A percentile compares a stretch with the other conserved stretches of the same genome.
Conservation (phyloP, 92 coral and sea anemone genomes). For the Phenganax stokvisi region DNA sequence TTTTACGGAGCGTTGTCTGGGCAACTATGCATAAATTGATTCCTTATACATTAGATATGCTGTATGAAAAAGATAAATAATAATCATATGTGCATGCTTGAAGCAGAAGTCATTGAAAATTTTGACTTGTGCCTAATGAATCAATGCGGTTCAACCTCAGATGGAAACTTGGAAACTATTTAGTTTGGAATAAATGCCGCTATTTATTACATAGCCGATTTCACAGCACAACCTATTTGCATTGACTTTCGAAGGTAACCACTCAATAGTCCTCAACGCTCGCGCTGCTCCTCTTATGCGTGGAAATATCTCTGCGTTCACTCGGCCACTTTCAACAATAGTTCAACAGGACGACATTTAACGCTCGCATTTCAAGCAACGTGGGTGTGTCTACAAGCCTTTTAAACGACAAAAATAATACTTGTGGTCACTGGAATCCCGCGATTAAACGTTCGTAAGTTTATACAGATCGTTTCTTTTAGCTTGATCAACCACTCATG, state of each 20-base stretch:
- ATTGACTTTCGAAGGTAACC: slow-evolving; percentile 33
- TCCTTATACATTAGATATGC: background rate
- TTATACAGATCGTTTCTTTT: background rate
- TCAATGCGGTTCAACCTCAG: slow-evolving; percentile 19
- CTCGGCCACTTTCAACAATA: slow-evolving; percentile 7
- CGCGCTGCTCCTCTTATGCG: slow-evolving; percentile 19
- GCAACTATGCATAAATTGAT: slow-evolving; percentile 18
- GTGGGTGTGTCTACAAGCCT: slow-evolving; percentile 21
- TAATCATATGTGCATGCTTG: background rate
- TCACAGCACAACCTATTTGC: slow-evolving; percentile 27
- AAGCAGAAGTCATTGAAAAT: slow-evolving; percentile 6
- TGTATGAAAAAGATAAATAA: slow-evolving; percentile 16
- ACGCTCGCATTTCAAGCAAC: background rate
- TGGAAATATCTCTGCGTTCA: slow-evolving; percentile 23
- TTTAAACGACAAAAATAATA: slow-evolving; percentile 5
- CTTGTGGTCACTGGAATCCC: slow-evolving; percentile 15
- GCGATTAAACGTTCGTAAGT: slow-evolving; percentile 8
- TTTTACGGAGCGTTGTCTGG: slow-evolving; percentile 8
- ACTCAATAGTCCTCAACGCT: slow-evolving; percentile 32
- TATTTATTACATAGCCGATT: background rate
- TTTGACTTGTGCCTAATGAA: slow-evolving; percentile 5
- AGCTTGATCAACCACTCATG: background rate
- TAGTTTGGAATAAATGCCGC: slow-evolving; percentile 12
- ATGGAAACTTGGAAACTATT: slow-evolving; percentile 8
- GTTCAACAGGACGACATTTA: slow-evolving; percentile 18